These are phyloP conservation scores for Tiliacea aurago DNA, from an alignment of 2,888 invertebrate genomes.

Conservation along the genomic window DNA sequence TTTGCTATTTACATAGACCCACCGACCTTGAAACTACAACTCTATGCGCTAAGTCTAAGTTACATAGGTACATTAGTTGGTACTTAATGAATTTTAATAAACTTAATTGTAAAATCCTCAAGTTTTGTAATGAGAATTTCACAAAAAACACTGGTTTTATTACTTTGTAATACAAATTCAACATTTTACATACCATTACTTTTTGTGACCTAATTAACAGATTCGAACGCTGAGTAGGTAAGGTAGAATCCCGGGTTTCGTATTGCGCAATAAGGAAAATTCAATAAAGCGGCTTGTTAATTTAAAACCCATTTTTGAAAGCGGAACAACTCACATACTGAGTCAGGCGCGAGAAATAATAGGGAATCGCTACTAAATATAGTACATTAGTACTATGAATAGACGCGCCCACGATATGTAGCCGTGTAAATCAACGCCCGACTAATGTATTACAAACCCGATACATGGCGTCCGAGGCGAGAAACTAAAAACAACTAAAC, in stretches of 20 bases:
- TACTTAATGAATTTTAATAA: slow-evolving; percentile 21
- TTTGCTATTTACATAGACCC: slow-evolving; percentile 65
- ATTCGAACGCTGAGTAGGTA: slow-evolving; percentile 17
- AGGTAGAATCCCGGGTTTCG: neutral
- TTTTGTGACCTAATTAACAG: slow-evolving; percentile 47
- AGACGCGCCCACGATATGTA: slow-evolving; percentile 86
- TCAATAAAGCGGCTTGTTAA: slow-evolving; percentile 30
- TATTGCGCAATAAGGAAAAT: slow-evolving; percentile 26
- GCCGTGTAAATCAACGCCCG: slow-evolving; percentile 88
- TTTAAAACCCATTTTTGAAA: slow-evolving; percentile 74
- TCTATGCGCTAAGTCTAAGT: slow-evolving; percentile 46
- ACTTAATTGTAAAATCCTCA: slow-evolving; percentile 2
- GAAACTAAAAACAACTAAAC: slow-evolving; percentile 74
- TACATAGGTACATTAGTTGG: slow-evolving; percentile 11
- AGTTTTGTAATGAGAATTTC: neutral
- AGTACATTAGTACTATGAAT: slow-evolving; percentile 89
- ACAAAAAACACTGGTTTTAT: neutral
- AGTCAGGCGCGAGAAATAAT: slow-evolving; percentile 87
- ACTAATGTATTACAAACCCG: slow-evolving; percentile 87
- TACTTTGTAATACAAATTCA: slow-evolving; percentile 1
- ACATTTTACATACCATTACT: neutral
- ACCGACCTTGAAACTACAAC: slow-evolving; percentile 64
- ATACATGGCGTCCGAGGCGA: slow-evolving; percentile 77
- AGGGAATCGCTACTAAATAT: slow-evolving; percentile 89
- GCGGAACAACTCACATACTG: slow-evolving; percentile 82